Percentiles rank a stretch among this genome's conserved stretches.
Conservation (phyloP, 2,797 vertebrate species). For the Myoxocephalus aenaeus region DNA sequence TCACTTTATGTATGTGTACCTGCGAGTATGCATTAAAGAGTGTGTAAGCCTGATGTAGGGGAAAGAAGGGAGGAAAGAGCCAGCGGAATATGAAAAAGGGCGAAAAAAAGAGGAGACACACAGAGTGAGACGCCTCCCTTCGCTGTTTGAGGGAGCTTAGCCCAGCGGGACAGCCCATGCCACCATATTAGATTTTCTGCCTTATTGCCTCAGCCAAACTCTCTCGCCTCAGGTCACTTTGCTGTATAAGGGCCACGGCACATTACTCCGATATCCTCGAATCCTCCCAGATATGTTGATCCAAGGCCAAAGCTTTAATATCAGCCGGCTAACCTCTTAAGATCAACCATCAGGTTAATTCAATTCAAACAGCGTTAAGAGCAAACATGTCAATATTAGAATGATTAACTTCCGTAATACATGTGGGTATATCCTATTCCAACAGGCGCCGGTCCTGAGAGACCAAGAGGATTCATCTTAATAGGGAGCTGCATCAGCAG, state of each 20-base stretch:
- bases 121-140: constrained; percentile 39
- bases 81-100: constrained; percentile 19
- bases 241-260: constrained; percentile 39
- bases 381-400: constrained; percentile 70
- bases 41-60: constrained; percentile 23
- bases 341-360: constrained; percentile 60
- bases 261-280: constrained; percentile 52
- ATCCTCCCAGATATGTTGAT: constrained; percentile 70
- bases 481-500: constrained; percentile 46
- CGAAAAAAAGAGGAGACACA: constrained; percentile 8
- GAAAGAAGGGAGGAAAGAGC: constrained; percentile 11
- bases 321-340: constrained; percentile 48
- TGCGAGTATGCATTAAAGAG: constrained; percentile 20
- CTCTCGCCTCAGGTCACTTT: constrained; percentile 68
- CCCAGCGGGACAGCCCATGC: constrained; percentile 69
- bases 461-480: constrained; percentile 45
- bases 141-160: constrained; percentile 51
- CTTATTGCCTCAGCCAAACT: constrained; percentile 78
- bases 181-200: constrained; percentile 79
- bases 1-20: constrained; percentile 57
- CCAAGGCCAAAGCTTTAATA: constrained; percentile 68
- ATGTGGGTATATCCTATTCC: constrained; percentile 58
- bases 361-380: constrained; percentile 71
- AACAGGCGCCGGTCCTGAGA: constrained; percentile 57
- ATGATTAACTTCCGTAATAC: constrained; percentile 70